A percentile compares a stretch with the other conserved stretches of the same genome.
Conservation (phyloP, 2,113 vertebrate species). For the Poecilia latipinna region DNA sequence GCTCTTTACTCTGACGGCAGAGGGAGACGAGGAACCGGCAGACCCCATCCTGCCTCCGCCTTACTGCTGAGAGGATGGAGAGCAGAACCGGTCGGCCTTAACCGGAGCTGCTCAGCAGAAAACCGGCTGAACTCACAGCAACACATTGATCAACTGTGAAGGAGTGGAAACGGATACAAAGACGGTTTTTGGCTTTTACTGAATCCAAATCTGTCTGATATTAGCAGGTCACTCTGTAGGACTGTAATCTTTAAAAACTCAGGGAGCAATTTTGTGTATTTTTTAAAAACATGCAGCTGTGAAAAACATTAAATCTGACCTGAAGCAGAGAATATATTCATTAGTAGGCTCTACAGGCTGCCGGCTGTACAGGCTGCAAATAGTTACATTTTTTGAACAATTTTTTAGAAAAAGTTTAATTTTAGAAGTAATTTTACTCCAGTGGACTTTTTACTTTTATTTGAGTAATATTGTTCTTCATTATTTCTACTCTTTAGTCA, state of each 20-base stretch:
- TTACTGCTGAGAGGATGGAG: constrained; percentile 11
- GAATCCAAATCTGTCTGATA: neutral
- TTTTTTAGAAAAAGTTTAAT: no score
- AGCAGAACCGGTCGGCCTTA: constrained; percentile 3
- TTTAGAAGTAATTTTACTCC: no score
- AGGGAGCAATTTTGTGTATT: neutral
- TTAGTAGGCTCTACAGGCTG: no score
- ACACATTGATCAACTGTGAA: constrained; percentile 28
- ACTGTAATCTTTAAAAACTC: neutral
- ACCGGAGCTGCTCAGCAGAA: constrained; percentile 44
- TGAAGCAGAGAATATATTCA: neutral
- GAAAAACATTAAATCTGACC: neutral
- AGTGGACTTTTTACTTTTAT: no score
- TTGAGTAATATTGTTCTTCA: no score
- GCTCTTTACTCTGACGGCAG: constrained; percentile 23
- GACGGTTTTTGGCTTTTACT: neutral
- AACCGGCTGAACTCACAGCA: constrained; percentile 38
- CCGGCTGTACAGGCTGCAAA: neutral
- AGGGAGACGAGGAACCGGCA: constrained; percentile 18
- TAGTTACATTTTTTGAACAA: no score
- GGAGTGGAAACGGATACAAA: neutral
- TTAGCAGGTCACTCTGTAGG: neutral
- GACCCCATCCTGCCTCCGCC: neutral
- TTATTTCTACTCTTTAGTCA: no score
- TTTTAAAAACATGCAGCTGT: neutral